Base-by-base conservation (phyloP, 1,140 invertebrate species). In the Chionoecetes opilio region DNA sequence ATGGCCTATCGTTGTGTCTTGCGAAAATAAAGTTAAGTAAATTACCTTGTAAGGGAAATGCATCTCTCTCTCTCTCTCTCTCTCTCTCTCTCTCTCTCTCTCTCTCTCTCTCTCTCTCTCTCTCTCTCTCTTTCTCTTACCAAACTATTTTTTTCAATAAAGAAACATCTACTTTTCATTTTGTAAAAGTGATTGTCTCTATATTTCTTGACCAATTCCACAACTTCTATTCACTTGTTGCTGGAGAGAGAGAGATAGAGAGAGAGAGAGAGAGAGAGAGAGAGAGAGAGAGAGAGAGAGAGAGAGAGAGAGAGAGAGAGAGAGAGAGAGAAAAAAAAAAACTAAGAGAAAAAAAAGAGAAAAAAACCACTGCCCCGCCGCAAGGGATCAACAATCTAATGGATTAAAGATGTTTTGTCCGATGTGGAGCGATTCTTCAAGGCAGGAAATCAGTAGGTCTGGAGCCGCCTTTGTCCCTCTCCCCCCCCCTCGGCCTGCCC, bases 161-260 rank as follows among this genome's bases (percentile, higher is more conserved):
- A n/a, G n/a, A 75, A n/a, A 75, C 63, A 5, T n/a, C 21, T 75
- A n/a, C 11, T 75, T 75, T 75, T 75, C 63, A 17, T 75, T 75
- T 75, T 75, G 46, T 53, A 53, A n/a, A 75, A 75, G 63, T n/a
- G 63, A 75, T 17, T 21, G n/a, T 75, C 21, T 26, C n/a, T 75
- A 75, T 75, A 75, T 75, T 75, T n/a, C 63, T 75, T 75, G n/a
- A n/a, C 63, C 63, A 26, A 75, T 75, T 75, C 21, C 63, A 75
- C 63, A 75, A 75, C 63, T n/a, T 5, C 63, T 75, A 26, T 75
- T 75, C 63, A 75, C 26, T 75, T 75, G 63, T 75, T 75, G 63
- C 63, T n/a, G 6, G 8, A 21, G 26, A 75, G 63, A n/a, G n/a
- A 63, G 21, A n/a, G 21, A 6, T 14, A 53, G 46, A 53, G 46